phyloP scores from a whole-genome alignment of 2,888 invertebrate genomes.

The Campoplex nolae region DNA sequence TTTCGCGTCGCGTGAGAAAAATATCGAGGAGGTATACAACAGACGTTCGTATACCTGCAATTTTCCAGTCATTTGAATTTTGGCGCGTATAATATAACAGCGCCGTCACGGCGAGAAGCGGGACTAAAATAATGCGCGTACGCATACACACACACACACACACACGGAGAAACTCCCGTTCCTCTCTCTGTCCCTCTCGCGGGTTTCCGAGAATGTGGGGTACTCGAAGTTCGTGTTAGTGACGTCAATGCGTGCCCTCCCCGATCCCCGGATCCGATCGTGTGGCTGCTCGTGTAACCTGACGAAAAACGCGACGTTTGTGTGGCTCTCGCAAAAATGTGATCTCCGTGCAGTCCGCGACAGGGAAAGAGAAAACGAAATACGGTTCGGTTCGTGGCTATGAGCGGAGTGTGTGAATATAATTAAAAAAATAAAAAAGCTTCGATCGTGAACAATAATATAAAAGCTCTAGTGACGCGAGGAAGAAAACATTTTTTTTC shows the following conservation, averaged over 20 bases:
- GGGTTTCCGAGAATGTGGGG: constrained; percentile 57
- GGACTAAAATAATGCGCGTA: constrained; percentile 1
- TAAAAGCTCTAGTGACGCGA: constrained; percentile 11
- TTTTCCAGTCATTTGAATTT: constrained; percentile 11
- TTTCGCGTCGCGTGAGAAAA: neutral
- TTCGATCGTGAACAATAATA: neutral
- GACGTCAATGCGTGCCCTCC: constrained; percentile 60
- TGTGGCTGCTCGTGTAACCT: constrained; percentile 28
- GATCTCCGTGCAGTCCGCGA: constrained; percentile 4
- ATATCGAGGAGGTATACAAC: neutral
- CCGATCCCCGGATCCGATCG: neutral
- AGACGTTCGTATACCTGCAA: neutral
- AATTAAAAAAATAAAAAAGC: neutral
- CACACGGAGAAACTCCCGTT: neutral
- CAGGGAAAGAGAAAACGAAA: neutral
- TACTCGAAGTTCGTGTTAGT: constrained; percentile 59
- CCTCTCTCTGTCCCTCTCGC: constrained; percentile 11
- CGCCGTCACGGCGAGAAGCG: neutral
- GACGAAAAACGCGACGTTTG: constrained; percentile 14
- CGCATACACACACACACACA: constrained; percentile 12
- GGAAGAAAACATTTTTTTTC: constrained; percentile 10
- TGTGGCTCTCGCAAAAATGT: constrained; percentile 37
- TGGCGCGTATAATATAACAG: constrained; percentile 1
- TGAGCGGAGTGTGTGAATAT: neutral
- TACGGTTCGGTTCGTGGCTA: neutral